Percentiles rank a stretch among this genome's conserved stretches.
These are phyloP conservation scores for Brachionus calyciflorus DNA, from an alignment of 1,140 invertebrate genomes.

Conservation along the genomic window DNA sequence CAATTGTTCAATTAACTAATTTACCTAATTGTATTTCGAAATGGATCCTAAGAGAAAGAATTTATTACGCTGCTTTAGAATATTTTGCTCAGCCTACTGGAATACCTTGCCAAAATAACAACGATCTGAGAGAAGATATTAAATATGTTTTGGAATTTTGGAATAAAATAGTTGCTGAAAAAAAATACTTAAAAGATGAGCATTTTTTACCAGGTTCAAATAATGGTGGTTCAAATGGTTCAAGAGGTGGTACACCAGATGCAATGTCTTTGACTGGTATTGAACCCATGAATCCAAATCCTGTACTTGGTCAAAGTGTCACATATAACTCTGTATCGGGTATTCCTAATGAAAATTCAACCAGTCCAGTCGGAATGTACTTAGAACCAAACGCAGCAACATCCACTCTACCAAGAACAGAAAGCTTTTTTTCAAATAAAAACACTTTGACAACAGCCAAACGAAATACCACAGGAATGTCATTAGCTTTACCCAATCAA, in stretches of 20 bases:
- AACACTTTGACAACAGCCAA: conserved; percentile 4
- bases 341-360: neutral
- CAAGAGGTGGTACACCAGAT: neutral
- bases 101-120: conserved; percentile 74
- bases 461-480: neutral
- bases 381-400: neutral
- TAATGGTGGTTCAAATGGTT: neutral
- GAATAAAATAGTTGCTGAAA: conserved; percentile 91
- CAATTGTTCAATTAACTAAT: conserved; percentile 87
- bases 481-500: neutral
- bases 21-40: conserved; percentile 75
- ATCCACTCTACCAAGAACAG: neutral
- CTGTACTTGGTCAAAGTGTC: neutral
- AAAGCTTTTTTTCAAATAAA: conserved; percentile 30
- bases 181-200: conserved; percentile 79
- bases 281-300: neutral
- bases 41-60: conserved; percentile 84
- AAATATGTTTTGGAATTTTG: conserved; percentile 86
- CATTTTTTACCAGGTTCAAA: neutral
- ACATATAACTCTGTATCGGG: conserved; percentile 41
- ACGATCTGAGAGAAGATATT: conserved; percentile 81
- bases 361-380: neutral
- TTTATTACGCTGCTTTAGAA: conserved; percentile 89
- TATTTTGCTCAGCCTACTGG: conserved; percentile 69
- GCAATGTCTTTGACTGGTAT: neutral